A percentile compares a stretch with the other conserved stretches of the same genome.
Evolutionary conservation across 2,797 vertebrate genomes (phyloP).

Genomic region (Peromyscus nudipes): DNA sequence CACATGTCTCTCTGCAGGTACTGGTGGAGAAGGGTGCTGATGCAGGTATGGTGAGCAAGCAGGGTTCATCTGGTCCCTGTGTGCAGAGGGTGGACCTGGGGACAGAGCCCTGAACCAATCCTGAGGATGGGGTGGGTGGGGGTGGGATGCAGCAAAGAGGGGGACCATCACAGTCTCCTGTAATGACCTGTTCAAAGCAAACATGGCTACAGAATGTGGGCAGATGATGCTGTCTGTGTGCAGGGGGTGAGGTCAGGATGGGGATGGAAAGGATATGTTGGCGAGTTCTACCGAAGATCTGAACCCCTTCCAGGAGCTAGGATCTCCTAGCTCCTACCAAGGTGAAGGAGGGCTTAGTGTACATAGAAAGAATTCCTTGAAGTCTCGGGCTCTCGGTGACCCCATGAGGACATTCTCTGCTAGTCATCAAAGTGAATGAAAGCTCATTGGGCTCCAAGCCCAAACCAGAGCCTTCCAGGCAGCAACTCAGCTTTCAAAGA

Average conservation of each 20-base stretch:
- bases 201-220: too few species aligned
- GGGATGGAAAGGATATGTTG: not conserved
- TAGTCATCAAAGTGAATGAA: slow-evolving; percentile 28
- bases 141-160: not conserved
- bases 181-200: not conserved
- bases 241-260: not conserved
- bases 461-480: slow-evolving; percentile 3
- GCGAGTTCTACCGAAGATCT: not conserved
- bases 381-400: not conserved
- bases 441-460: not conserved
- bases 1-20: not conserved
- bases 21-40: not conserved
- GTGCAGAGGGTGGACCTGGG: not conserved
- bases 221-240: not conserved
- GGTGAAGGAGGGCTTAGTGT: not conserved
- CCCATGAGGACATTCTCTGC: not conserved
- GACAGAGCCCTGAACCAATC: not conserved
- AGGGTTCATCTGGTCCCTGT: not conserved
- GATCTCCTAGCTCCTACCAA: not conserved
- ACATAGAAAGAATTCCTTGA: slow-evolving; percentile 35
- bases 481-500: slow-evolving; percentile 51
- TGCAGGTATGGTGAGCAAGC: not conserved
- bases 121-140: not conserved
- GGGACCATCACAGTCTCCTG: not conserved
- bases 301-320: not conserved